Conservation (phyloP, 1,140 invertebrate genomes). For the Pogonognathellus flavescens region DNA sequence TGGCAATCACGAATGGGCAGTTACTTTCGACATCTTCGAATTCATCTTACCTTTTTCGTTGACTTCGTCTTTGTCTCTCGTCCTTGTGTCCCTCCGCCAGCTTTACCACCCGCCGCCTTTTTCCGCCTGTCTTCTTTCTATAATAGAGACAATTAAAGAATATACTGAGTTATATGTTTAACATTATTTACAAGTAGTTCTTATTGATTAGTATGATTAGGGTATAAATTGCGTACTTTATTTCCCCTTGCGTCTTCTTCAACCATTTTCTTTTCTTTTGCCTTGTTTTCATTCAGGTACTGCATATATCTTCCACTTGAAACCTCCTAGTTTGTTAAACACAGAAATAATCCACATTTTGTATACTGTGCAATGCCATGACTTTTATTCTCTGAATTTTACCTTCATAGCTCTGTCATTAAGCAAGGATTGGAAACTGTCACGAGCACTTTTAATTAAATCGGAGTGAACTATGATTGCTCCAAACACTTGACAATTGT, state of each 20-base stretch:
- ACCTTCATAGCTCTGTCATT: constrained; percentile 76
- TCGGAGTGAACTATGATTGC: constrained; percentile 73
- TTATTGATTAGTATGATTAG: too few species aligned
- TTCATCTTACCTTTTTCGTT: constrained; percentile 77
- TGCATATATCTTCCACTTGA: constrained; percentile 74
- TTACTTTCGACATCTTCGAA: too few species aligned
- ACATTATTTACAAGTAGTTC: too few species aligned
- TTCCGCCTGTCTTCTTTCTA: constrained; percentile 87
- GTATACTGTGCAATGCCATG: too few species aligned
- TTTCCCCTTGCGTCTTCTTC: constrained; percentile 77
- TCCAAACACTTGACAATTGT: constrained; percentile 69
- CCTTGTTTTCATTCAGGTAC: constrained; percentile 76
- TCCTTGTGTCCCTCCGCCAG: constrained; percentile 86
- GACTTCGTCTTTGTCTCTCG: constrained; percentile 96
- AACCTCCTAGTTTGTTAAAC: constrained; percentile 70
- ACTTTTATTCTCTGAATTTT: too few species aligned
- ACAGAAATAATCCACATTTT: background rate
- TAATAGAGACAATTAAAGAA: too few species aligned
- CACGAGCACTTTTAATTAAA: constrained; percentile 80
- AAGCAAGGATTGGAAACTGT: constrained; percentile 79
- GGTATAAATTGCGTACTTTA: constrained; percentile 59
- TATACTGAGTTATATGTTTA: too few species aligned
- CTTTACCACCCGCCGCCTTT: constrained; percentile 87
- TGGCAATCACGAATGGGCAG: too few species aligned
- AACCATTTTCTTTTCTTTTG: constrained; percentile 73